Evolutionary conservation across 1,140 invertebrate genomes (phyloP).

Genomic region (Drosophila serrata): DNA sequence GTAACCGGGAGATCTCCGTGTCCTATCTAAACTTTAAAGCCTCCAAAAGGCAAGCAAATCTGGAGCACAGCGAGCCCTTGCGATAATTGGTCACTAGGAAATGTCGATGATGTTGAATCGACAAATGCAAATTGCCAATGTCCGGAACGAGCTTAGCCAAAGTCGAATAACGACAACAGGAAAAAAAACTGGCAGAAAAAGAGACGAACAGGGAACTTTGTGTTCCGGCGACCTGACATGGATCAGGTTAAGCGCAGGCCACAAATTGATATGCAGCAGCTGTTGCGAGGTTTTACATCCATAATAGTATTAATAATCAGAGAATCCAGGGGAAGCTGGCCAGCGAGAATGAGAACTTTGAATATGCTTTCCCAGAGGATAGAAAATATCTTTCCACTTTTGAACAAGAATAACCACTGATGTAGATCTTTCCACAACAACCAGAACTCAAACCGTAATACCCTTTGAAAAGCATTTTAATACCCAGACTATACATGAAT

Average conservation of each 20-base stretch:
- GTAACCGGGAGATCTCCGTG: constrained; percentile 12
- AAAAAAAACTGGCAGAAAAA: background rate
- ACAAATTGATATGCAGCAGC: constrained; percentile 82
- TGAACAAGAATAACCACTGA: background rate
- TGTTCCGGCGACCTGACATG: constrained; percentile 44
- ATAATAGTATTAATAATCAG: constrained; percentile 62
- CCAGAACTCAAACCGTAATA: background rate
- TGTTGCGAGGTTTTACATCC: constrained; percentile 66
- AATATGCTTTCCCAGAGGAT: constrained; percentile 11
- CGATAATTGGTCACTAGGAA: constrained; percentile 80
- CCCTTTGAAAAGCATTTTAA: background rate
- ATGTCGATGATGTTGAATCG: constrained; percentile 67
- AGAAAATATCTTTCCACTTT: background rate
- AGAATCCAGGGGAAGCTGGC: background rate
- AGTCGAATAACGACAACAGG: constrained; percentile 28
- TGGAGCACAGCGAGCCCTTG: constrained; percentile 58
- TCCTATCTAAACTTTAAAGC: constrained; percentile 51
- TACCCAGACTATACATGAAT: no score
- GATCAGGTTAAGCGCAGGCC: constrained; percentile 52
- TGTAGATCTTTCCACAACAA: no score
- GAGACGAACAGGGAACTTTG: constrained; percentile 11
- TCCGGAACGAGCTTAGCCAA: constrained; percentile 71
- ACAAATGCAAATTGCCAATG: constrained; percentile 76
- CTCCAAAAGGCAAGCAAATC: constrained; percentile 11
- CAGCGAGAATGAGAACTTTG: background rate